Conservation (phyloP, 2,113 vertebrate species). For the Capra hircus region DNA sequence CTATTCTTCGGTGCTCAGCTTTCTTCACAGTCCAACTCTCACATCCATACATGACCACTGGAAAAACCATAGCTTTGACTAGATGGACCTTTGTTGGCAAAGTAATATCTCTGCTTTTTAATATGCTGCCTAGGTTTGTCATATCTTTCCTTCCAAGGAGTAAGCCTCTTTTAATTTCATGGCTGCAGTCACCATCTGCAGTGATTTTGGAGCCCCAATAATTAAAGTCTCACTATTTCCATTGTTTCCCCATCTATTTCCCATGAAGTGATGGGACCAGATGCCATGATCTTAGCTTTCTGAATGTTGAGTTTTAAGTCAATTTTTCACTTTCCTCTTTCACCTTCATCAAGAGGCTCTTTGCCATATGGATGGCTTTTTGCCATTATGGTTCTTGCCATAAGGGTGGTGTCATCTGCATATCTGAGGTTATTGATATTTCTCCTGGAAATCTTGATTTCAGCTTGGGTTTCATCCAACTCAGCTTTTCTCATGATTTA, state of each 20-base stretch:
- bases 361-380: not conserved
- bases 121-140: not conserved
- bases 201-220: not conserved
- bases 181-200: not conserved
- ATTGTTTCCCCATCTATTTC: not conserved
- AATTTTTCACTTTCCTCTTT: not conserved
- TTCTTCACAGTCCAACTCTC: not conserved
- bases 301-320: not conserved
- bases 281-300: not conserved
- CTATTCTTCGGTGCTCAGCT: not conserved
- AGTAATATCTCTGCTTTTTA: not conserved
- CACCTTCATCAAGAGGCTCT: not conserved
- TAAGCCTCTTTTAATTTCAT: not conserved
- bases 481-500: not conserved
- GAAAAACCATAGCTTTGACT: not conserved
- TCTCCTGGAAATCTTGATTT: not conserved
- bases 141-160: not conserved
- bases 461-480: not conserved
- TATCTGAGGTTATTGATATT: not conserved
- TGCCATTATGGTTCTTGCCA: not conserved
- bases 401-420: not conserved
- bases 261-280: not conserved
- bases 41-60: not conserved
- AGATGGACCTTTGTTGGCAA: accelerated
- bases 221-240: not conserved